These are phyloP conservation scores for Epizoanthus fatuus DNA, from an alignment of 92 coral and sea anemone genomes.

Conservation along the genomic window DNA sequence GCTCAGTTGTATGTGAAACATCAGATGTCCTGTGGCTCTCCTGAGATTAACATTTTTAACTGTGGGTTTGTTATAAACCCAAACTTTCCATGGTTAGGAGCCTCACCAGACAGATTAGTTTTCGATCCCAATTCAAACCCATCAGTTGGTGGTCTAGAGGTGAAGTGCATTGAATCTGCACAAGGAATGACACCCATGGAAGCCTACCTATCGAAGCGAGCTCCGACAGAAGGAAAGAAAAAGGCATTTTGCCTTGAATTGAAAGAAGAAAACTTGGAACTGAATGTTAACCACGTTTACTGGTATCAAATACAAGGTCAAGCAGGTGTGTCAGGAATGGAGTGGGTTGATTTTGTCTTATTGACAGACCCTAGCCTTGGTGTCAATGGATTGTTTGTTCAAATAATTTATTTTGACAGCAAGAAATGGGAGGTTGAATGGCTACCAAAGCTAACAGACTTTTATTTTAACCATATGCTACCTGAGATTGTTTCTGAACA, in stretches of 20 bases:
- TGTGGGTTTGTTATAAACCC: slow-evolving; percentile 49
- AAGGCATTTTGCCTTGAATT: slow-evolving; percentile 42
- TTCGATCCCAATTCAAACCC: slow-evolving; percentile 46
- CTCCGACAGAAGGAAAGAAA: slow-evolving; percentile 35
- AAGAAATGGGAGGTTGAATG: slow-evolving; percentile 56
- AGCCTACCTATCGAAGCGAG: slow-evolving; percentile 27
- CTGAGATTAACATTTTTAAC: slow-evolving; percentile 46
- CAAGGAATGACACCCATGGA: slow-evolving; percentile 51
- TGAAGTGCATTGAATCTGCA: slow-evolving; percentile 50
- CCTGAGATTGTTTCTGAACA: slow-evolving; percentile 21
- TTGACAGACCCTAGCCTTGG: slow-evolving; percentile 58
- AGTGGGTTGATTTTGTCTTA: slow-evolving; percentile 66
- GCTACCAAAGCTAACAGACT: slow-evolving; percentile 62
- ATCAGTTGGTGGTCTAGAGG: slow-evolving; percentile 46
- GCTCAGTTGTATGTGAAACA: slow-evolving; percentile 34
- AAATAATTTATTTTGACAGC: slow-evolving; percentile 50
- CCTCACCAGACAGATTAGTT: slow-evolving; percentile 58
- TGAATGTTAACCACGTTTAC: slow-evolving; percentile 49
- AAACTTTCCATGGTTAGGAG: slow-evolving; percentile 46
- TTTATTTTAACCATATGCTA: slow-evolving; percentile 51
- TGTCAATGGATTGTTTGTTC: slow-evolving; percentile 52
- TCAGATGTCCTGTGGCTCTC: slow-evolving; percentile 50
- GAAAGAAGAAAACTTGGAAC: slow-evolving; percentile 41
- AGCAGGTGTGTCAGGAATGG: slow-evolving; percentile 51
- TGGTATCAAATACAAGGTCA: slow-evolving; percentile 50